A percentile compares a stretch with the other conserved stretches of the same genome.
Conservation (phyloP, 2,888 invertebrate species). For the Athripsodes cinereus region DNA sequence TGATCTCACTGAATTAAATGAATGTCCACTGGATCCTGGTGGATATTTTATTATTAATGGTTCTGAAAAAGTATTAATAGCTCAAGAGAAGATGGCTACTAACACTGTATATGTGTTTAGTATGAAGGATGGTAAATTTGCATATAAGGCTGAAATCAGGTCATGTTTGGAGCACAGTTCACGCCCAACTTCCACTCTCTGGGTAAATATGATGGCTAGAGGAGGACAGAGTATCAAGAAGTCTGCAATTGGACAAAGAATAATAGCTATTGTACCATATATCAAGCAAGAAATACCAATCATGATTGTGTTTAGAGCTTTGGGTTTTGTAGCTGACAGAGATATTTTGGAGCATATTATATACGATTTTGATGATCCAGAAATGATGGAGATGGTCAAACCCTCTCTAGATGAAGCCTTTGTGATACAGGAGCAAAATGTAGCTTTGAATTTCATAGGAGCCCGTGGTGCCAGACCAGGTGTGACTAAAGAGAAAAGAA, state of each 20-base stretch:
- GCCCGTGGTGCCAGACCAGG: slow-evolving; percentile 95
- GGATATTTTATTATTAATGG: slow-evolving; percentile 99
- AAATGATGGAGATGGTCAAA: slow-evolving; percentile 99
- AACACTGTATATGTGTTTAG: slow-evolving; percentile 99
- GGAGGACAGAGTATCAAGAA: slow-evolving; percentile 99
- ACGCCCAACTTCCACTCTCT: slow-evolving; percentile 93
- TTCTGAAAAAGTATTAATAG: slow-evolving; percentile 96
- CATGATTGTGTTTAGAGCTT: slow-evolving; percentile 98
- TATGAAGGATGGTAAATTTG: slow-evolving; percentile 99
- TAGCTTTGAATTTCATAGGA: slow-evolving; percentile 98
- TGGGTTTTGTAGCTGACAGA: slow-evolving; percentile 98
- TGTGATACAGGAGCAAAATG: slow-evolving; percentile 98
- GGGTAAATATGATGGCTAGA: slow-evolving; percentile 99
- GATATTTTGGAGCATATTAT: slow-evolving; percentile 99
- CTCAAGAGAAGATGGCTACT: slow-evolving; percentile 99
- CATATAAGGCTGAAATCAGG: slow-evolving; percentile 96
- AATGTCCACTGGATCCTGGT: slow-evolving; percentile 98
- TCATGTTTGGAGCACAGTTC: slow-evolving; percentile 69
- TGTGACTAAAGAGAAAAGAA: slow-evolving; percentile 97
- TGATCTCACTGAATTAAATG: slow-evolving; percentile 98
- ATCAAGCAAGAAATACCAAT: slow-evolving; percentile 99
- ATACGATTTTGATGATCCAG: slow-evolving; percentile 99
- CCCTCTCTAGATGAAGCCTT: slow-evolving; percentile 99
- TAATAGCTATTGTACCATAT: slow-evolving; percentile 96
- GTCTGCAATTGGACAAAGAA: slow-evolving; percentile 97